These are phyloP conservation scores for human DNA, from an alignment of 2,113 vertebrate genomes.

Conservation along the genomic window GRCh38 chr9:31907001-31907500, in stretches of 20 bases:
- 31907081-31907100: conserved; percentile 16
- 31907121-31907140: not conserved
- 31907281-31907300: too few relatives aligned
- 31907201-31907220: too few relatives aligned
- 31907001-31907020: not conserved
- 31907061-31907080: not conserved
- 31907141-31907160: not conserved
- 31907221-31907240: too few relatives aligned
- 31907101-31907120: not conserved
- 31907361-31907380: not conserved
- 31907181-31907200: not conserved
- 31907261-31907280: too few relatives aligned
- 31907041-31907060: not conserved
- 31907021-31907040: not conserved
- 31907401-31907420: not conserved
- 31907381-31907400: not conserved
- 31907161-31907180: not conserved
- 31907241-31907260: too few relatives aligned
- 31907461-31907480: not conserved
- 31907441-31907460: not conserved
- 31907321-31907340: too few relatives aligned
- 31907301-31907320: too few relatives aligned
- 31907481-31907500: not conserved
- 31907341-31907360: not conserved
- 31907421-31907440: not conserved